Percentiles rank a stretch among this genome's conserved stretches.
These are phyloP conservation scores for Calliphora vicina DNA, from an alignment of 1,140 invertebrate species.

Conservation along the genomic window DNA sequence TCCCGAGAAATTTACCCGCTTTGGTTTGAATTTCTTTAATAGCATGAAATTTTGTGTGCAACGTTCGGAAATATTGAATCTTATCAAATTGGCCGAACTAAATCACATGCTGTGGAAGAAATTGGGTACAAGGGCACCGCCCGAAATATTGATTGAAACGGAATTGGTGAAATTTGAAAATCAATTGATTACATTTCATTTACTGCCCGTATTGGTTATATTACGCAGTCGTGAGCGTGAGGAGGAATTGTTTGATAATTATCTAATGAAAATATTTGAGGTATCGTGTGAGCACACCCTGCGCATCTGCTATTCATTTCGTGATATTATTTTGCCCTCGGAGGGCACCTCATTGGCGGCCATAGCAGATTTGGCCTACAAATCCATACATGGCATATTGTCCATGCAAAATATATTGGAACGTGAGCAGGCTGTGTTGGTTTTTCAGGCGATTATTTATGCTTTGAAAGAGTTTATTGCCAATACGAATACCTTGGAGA, in stretches of 20 bases:
- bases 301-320: slow-evolving; percentile 68
- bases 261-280: slow-evolving; percentile 70
- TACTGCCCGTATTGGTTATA: slow-evolving; percentile 69
- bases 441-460: slow-evolving; percentile 75
- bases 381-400: slow-evolving; percentile 70
- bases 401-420: slow-evolving; percentile 66
- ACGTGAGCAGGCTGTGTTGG: slow-evolving; percentile 73
- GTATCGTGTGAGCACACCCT: slow-evolving; percentile 71
- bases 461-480: slow-evolving; percentile 69
- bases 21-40: slow-evolving; percentile 63
- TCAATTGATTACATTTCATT: slow-evolving; percentile 68
- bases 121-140: slow-evolving; percentile 50
- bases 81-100: slow-evolving; percentile 61
- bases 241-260: slow-evolving; percentile 68
- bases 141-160: slow-evolving; percentile 58
- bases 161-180: slow-evolving; percentile 64
- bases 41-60: slow-evolving; percentile 66
- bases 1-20: slow-evolving; percentile 54
- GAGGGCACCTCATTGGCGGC: slow-evolving; percentile 45
- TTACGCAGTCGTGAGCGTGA: slow-evolving; percentile 62
- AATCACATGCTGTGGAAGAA: slow-evolving; percentile 61
- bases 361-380: slow-evolving; percentile 68
- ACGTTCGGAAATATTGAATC: slow-evolving; percentile 49
- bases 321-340: slow-evolving; percentile 55
- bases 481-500: not conserved